Base-by-base conservation (phyloP, 2,797 vertebrate genomes). In the Galaxias olidus region DNA sequence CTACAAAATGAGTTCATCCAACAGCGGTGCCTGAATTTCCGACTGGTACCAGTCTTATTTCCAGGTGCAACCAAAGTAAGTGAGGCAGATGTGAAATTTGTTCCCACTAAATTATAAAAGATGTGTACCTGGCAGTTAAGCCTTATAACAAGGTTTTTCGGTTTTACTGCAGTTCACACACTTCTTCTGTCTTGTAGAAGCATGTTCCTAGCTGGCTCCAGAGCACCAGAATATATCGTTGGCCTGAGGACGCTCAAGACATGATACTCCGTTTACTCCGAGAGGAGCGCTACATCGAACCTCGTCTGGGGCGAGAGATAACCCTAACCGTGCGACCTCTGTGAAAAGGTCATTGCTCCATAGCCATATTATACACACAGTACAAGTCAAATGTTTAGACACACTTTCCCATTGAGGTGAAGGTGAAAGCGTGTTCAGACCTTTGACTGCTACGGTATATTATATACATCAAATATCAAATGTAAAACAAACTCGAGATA, bases 1-100 rank as follows among this genome's bases (percentile, higher is more conserved):
- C 95, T 98, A 91, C 96, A 98, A 81, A 94, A 96, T 9, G 96
- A 98, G 81, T 98, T 94, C 86, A 98, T 98, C 88, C 95, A 95
- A 70, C 96, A 98, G 90, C 93, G 95, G 87, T 97, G 96, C 71
- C 91, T 96, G 86, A 98, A 98, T 83, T 98, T 97, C 87, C 91
- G 96, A 88, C 92, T 98, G 76, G 92, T 98, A 42, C 97, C 96
- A 6, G 96, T 98, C 64, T 84, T 98, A 77, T 98, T 98, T 69
- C 94, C 95, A 56, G 93, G 89, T 47, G 95, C 96, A 50, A 93
- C 78, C 57, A 94, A 94, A 93, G 97, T 96, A 85, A 90, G 77
- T 54, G 10, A 9, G 45, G 30, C 30, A 46, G n/a, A 17, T 4
- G 13, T 6, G 10, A 20, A 10, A 14, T 0, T 15, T 45, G 17